These are phyloP conservation scores for Yponomeuta evonymella DNA, from an alignment of 2,888 invertebrate genomes.

Conservation along the genomic window DNA sequence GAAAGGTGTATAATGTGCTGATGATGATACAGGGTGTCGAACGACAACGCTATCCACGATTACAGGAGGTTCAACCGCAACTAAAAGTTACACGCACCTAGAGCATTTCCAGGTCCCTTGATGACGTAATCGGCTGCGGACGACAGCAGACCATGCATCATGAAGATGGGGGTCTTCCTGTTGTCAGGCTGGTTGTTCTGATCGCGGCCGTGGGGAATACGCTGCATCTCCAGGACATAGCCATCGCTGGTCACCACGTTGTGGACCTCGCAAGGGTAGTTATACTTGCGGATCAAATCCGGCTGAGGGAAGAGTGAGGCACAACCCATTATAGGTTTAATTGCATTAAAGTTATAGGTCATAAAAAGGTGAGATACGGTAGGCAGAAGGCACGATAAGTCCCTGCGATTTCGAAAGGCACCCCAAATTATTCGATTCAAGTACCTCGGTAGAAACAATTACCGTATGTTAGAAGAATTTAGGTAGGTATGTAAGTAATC, in stretches of 20 bases:
- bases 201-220: constrained; percentile 44
- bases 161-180: constrained; percentile 29
- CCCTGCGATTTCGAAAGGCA: too few species aligned
- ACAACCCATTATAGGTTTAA: neutral
- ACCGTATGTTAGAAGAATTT: too few species aligned
- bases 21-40: too few species aligned
- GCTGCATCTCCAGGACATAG: constrained; percentile 44
- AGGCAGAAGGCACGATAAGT: neutral
- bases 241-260: constrained; percentile 41
- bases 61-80: too few species aligned
- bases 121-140: constrained; percentile 49
- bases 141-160: constrained; percentile 48
- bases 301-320: constrained; percentile 31
- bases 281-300: constrained; percentile 42
- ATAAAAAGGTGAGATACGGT: too few species aligned
- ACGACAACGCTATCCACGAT: too few species aligned
- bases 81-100: constrained; percentile 32
- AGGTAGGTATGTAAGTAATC: too few species aligned
- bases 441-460: too few species aligned
- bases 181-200: constrained; percentile 29
- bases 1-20: too few species aligned
- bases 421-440: too few species aligned
- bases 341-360: neutral
- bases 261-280: constrained; percentile 46
- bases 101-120: constrained; percentile 37